Base-by-base conservation (phyloP, 2,888 invertebrate genomes). In the Sympetrum striolatum region DNA sequence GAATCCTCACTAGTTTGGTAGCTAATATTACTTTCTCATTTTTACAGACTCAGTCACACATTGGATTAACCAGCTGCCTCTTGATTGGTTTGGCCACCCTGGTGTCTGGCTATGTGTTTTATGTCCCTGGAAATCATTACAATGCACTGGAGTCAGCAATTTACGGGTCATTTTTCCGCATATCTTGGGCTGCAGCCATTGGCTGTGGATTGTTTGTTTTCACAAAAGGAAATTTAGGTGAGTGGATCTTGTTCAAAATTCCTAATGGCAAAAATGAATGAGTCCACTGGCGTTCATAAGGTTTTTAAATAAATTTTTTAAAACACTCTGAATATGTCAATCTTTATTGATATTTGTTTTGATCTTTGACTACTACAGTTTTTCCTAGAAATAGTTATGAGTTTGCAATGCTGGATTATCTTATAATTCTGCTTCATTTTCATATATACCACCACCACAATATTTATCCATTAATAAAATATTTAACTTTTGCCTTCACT, bases 111-210 rank as follows among this genome's bases (percentile, higher is more conserved):
- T 86, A 86, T 37, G 58, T 86, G 37, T 86, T 86, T 31, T 86
- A 86, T 14, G 60, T n/a, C 37, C 86, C 86, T 37, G 86, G 86
- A 18, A 58, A 86, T 60, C 86, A 86, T 14, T 86, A 86, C n/a
- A 86, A 86, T 86, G 86, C 86, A 37, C 60, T 86, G 18, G 86
- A 86, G 37, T 86, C 86, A 35, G 86, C 86, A 60, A 60, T 86
- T 60, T 86, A 86, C 64, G 86, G 86, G 15, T 86, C 86, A 35
- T 86, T 31, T 39, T 86, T 86, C 60, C 31, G 86, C 4, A 60
- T 86, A 2, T 86, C 86, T 12, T 86, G 86, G 86, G 86, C 86
- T 31, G 86, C 86, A n/a, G 31, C 86, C 10, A 37, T 86, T 53
- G 86, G 86, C 58, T 86, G 60, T 37, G 86, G 86, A n/a, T 12